Evolutionary conservation across 2,113 vertebrate species (phyloP), one percentile per base, ranked within the genome.

Genomic region (Phrynocephalus versicolor): DNA sequence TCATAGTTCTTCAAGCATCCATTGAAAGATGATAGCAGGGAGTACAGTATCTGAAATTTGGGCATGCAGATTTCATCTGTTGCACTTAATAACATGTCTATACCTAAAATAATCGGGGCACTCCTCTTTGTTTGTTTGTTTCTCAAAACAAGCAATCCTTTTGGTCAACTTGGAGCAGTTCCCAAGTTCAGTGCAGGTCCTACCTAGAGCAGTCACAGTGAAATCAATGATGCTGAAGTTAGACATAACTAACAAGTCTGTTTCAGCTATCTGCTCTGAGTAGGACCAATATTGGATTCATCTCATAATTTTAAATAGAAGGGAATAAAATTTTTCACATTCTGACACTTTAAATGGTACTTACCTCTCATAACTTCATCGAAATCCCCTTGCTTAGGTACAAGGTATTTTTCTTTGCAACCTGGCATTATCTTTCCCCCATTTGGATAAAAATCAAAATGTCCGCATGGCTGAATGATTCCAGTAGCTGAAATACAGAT

Each of bases 381-480:
- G n/a, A 55, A 37, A 62, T 14, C 35, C 10, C 58, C 23, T 14
- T 13, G n/a, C 23, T 69, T 67, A 55, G 64, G 9, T 51, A 18
- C 19, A 4, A 19, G 39, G 15, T 23, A 19, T 37, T 13, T 14
- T 64, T 95, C 80, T 18, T 72, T 16, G 27, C 95, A 97, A 37
- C 95, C 94, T 80, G 94, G 94, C 95, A 96, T 96, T 27, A 87
- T 23, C n/a, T 85, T 87, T 79, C 95, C 96, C 89, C 96, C 95
- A 0, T 96, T 96, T 64, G 96, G 95, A 82, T 95, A 97, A 14
- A 97, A 97, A 89, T 97, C 96, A 75, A 96, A 89, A 80, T 97
- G 95, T 25, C 94, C 96, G 2, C 89, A 91, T 39, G 93, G 84
- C 73, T 94, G 93, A 1, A 84, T 87, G 2, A 94, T 90, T 18